Evolutionary conservation across 1,140 invertebrate genomes (phyloP).

Genomic region (Bombus confusus): DNA sequence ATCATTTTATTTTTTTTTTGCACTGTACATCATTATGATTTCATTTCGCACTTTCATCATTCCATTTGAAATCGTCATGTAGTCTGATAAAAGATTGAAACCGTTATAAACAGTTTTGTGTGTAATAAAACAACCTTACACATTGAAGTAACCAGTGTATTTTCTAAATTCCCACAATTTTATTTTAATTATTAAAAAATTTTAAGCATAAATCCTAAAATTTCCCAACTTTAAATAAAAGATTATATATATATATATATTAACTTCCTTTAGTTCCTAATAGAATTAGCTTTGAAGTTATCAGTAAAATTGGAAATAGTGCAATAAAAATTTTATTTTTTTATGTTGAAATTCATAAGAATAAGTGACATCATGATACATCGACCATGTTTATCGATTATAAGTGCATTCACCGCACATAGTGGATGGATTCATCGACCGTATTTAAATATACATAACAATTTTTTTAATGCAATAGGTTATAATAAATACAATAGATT

Average conservation of each 20-base stretch:
- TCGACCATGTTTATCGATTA: neutral
- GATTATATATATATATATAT: neutral
- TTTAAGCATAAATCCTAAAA: neutral
- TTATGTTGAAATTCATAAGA: neutral
- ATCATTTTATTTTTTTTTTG: conserved; percentile 39
- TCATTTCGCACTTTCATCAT: conserved; percentile 61
- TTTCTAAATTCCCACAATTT: neutral
- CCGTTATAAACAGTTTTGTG: conserved; percentile 37
- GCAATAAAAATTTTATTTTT: neutral
- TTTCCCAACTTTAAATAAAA: neutral
- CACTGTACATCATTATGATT: conserved; percentile 41
- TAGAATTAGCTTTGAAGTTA: neutral
- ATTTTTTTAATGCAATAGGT: neutral
- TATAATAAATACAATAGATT: neutral
- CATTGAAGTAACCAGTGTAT: conserved; percentile 15
- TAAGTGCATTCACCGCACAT: neutral
- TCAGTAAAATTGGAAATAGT: neutral
- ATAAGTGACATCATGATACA: neutral
- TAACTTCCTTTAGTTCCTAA: neutral
- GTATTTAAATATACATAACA: neutral
- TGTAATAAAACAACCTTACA: conserved; percentile 48
- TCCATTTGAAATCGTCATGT: conserved; percentile 57
- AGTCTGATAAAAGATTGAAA: conserved; percentile 6
- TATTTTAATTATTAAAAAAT: conserved; percentile 6
- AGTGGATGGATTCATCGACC: neutral